Conservation (phyloP, 2,797 vertebrate species). For the Neosilurus mollespiculum region DNA sequence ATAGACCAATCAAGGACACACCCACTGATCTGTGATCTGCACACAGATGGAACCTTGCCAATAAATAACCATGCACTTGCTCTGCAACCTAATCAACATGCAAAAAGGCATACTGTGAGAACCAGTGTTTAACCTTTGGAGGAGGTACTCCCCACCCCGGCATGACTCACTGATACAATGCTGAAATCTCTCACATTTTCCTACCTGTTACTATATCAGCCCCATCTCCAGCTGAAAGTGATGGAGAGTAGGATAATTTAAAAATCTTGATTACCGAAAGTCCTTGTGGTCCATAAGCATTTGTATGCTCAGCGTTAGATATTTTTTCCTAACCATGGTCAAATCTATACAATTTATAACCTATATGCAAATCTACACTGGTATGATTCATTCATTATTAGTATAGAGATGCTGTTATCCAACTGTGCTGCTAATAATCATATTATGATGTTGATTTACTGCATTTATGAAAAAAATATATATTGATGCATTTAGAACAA, state of each 20-base stretch:
- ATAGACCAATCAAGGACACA: background rate
- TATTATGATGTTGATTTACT: background rate
- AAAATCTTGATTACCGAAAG: constrained; percentile 23
- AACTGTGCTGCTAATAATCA: background rate
- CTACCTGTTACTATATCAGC: constrained; percentile 11
- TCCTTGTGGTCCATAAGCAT: background rate
- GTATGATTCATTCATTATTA: background rate
- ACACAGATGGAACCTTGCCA: background rate
- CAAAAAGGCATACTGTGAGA: constrained; percentile 19
- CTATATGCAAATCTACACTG: background rate
- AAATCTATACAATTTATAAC: constrained; percentile 8
- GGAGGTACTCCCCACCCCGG: background rate
- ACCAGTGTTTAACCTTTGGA: constrained; percentile 12
- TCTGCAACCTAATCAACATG: constrained; percentile 40
- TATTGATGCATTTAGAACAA: no score
- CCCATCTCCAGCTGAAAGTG: background rate
- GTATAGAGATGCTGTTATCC: background rate
- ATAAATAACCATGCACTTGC: constrained; percentile 32
- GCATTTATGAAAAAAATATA: background rate
- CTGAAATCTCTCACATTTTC: constrained; percentile 1
- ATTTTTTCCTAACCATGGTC: background rate
- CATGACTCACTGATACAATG: background rate
- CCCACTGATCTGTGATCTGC: background rate
- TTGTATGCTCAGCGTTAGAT: background rate
- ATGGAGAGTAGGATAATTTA: constrained; percentile 19